Conservation (phyloP, 2,797 vertebrate genomes). For the Pseudochirops corinnae region DNA sequence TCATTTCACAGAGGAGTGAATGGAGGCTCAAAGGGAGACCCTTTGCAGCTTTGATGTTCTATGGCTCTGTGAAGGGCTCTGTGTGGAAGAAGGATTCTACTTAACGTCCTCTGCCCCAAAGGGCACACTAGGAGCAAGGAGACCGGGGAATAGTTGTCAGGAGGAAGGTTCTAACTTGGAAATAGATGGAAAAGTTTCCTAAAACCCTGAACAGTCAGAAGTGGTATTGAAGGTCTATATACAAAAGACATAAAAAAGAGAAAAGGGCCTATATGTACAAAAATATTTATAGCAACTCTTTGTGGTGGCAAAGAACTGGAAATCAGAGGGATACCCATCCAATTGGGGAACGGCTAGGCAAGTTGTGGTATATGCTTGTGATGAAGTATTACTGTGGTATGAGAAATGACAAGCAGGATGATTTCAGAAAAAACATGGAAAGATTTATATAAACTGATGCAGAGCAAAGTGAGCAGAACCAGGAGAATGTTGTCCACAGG, state of each 20-base stretch:
- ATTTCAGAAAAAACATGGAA: neutral
- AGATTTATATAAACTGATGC: neutral
- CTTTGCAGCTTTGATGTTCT: neutral
- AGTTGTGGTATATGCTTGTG: no score
- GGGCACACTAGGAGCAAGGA: no score
- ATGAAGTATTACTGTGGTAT: neutral
- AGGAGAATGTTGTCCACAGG: neutral
- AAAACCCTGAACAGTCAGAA: neutral
- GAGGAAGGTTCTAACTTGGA: neutral
- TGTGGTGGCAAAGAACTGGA: neutral
- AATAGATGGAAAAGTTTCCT: neutral
- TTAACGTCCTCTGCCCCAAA: neutral
- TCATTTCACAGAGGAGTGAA: neutral
- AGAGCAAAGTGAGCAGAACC: neutral
- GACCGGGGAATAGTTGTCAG: neutral
- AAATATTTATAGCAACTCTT: neutral
- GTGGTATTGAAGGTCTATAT: neutral
- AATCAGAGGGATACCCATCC: neutral
- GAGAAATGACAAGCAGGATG: neutral
- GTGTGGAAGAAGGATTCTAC: neutral
- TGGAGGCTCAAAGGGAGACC: neutral
- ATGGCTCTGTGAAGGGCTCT: neutral
- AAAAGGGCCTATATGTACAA: neutral
- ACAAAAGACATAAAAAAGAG: neutral
- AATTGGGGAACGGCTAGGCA: neutral